Evolutionary conservation across 2,113 vertebrate genomes (phyloP).

Genomic region (Neodontobutis hainanensis): DNA sequence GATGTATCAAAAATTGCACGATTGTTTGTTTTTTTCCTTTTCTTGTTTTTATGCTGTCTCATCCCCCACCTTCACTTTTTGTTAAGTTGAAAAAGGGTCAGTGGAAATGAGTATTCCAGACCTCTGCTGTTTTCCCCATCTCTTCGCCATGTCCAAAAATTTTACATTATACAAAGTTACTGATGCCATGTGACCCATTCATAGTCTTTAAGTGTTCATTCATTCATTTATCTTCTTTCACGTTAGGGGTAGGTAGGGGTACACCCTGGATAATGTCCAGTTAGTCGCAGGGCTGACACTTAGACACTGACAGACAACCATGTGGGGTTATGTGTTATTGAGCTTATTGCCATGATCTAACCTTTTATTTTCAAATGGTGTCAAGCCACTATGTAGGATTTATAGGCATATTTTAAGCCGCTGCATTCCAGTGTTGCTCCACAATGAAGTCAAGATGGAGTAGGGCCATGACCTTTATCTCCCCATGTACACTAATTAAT

Average conservation of each 20-base stretch:
- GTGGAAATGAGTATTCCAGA: constrained; percentile 84
- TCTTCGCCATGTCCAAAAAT: no score
- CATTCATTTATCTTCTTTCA: no score
- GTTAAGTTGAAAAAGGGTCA: constrained; percentile 84
- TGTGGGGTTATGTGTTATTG: no score
- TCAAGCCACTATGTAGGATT: constrained; percentile 61
- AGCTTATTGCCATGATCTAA: no score
- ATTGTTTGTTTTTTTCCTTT: background rate
- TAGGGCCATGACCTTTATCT: constrained; percentile 64
- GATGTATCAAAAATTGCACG: no score
- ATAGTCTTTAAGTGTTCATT: no score
- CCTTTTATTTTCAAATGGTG: constrained; percentile 50
- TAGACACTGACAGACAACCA: no score
- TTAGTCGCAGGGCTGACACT: no score
- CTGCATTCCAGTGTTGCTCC: constrained; percentile 55
- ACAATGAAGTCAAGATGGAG: constrained; percentile 32
- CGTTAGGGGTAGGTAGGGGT: no score
- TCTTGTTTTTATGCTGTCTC: background rate
- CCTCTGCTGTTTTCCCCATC: constrained; percentile 9
- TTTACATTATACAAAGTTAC: no score
- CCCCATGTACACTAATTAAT: constrained; percentile 53
- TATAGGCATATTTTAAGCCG: constrained; percentile 42
- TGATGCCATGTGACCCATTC: no score
- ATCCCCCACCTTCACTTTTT: constrained; percentile 7
- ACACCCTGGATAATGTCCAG: no score